Evolutionary conservation across 2,797 vertebrate genomes (phyloP), one percentile per base, ranked within the genome.

Genomic region (Lophotriccus pileatus): DNA sequence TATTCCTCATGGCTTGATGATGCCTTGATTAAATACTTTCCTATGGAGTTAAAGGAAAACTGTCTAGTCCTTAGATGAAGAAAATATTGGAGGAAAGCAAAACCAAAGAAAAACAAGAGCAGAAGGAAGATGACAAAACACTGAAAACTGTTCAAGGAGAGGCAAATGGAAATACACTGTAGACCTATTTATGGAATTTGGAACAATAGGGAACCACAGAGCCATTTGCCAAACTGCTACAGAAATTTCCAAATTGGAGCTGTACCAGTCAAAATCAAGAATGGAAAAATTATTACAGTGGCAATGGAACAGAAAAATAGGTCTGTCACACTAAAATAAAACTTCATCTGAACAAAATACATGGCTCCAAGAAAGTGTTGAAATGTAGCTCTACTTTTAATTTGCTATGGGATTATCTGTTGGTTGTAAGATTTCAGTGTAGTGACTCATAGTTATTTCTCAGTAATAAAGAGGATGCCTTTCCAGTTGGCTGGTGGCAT

Each of bases 281-380:
- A 89, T 92, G 92, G 94, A 94, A 94, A 96, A 94, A 63, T 84
- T 41, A 60, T 95, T 95, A 72, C n/a, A 66, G 74, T 70, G 43
- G 43, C 6, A 7, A 12, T 84, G 73, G 43, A 91, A 89, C 43
- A 88, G 87, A 74, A 94, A 77, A 74, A 30, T 37, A 68, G 27
- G n/a, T 60, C 76, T 92, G 52, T 94, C 46, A 64, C 28, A 43
- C 52, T 87, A 30, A 87, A 93, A 69, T 53, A 53, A 64, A 78
- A 15, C 49, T 76, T 43, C 60, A 53, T 58, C 86, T 87, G 79
- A 93, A 32, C 52, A 34, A 84, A 81, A 43, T 67, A 20, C 4
- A 0, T 34, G 50, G 44, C 60, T 87, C 52, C 78, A 74, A 25
- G 27, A 76, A 87, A 34, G 28, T 1, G 0, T 9, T 75, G 37